Percentiles rank a stretch among this genome's conserved stretches.
Conservation (phyloP, 64 coral and sea anemone genomes). For the Trachythela sp. region DNA sequence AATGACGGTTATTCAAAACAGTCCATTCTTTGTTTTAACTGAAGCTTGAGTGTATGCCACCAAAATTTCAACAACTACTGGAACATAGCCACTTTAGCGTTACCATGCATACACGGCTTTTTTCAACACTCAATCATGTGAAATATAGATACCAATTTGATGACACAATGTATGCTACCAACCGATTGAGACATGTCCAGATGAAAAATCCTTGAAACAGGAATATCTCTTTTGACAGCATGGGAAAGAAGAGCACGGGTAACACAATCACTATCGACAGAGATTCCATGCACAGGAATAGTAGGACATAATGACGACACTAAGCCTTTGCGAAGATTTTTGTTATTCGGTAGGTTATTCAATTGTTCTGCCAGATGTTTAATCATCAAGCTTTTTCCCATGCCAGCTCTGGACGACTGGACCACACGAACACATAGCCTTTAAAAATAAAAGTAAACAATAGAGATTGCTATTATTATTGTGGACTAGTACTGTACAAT, state of each 20-base stretch:
- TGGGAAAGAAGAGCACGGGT: slow-evolving; percentile 52
- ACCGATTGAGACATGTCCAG: slow-evolving; percentile 86
- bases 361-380: slow-evolving; percentile 39
- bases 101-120: neutral
- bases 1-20: too few species aligned
- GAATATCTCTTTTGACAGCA: slow-evolving; percentile 52
- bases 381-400: slow-evolving; percentile 55
- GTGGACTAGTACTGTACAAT: too few species aligned
- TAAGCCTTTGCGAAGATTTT: neutral
- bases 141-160: too few species aligned
- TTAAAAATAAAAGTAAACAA: neutral
- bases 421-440: slow-evolving; percentile 54
- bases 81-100: neutral
- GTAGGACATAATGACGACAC: slow-evolving; percentile 34
- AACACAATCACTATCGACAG: slow-evolving; percentile 44
- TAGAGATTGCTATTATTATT: neutral
- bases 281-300: slow-evolving; percentile 76
- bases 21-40: neutral
- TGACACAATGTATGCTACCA: slow-evolving; percentile 39
- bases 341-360: neutral
- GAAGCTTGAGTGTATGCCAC: too few species aligned
- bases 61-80: too few species aligned
- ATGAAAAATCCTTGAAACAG: slow-evolving; percentile 83
- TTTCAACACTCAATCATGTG: too few species aligned
- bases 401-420: slow-evolving; percentile 37